A percentile compares a stretch with the other conserved stretches of the same genome.
Evolutionary conservation across 92 coral and sea anemone species (phyloP).

Genomic region (Actinernus sp.): DNA sequence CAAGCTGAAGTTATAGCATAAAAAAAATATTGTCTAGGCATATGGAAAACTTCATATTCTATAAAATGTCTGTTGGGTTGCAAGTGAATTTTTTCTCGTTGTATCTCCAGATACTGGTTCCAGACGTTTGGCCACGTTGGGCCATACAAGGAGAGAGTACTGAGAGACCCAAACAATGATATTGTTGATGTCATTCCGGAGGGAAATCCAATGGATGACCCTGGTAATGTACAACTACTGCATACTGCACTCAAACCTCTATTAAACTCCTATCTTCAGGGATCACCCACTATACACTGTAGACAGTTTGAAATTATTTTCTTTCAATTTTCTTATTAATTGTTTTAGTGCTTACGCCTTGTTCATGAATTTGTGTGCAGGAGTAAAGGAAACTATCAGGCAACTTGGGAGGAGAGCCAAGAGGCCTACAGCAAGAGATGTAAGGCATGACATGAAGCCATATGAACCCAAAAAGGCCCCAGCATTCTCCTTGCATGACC

Average conservation of each 20-base stretch:
- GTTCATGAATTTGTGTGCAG: too few relatives aligned
- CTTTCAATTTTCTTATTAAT: too few relatives aligned
- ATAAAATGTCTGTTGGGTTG: too few relatives aligned
- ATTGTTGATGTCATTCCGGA: conserved; percentile 1
- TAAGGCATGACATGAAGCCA: conserved; percentile 15
- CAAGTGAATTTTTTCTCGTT: too few relatives aligned
- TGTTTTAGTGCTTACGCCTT: too few relatives aligned
- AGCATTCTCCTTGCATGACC: conserved; percentile 24
- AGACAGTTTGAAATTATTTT: too few relatives aligned
- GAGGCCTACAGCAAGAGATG: conserved; percentile 20
- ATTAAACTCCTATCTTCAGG: too few relatives aligned
- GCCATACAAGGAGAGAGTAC: conserved; percentile 18
- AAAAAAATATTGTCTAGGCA: too few relatives aligned
- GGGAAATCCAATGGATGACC: conserved; percentile 37
- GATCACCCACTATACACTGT: too few relatives aligned
- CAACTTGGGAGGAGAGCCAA: conserved; percentile 23
- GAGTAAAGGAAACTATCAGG: conserved; percentile 22
- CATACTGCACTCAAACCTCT: too few relatives aligned
- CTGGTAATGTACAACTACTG: conserved; percentile 23
- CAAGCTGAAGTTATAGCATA: too few relatives aligned
- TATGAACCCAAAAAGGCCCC: conserved; percentile 30
- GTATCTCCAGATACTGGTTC: conserved; percentile 31
- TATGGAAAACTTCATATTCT: too few relatives aligned
- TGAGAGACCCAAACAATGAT: conserved; percentile 4
- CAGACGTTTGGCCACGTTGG: conserved; percentile 23